phyloP scores from a whole-genome alignment of 2,888 invertebrate genomes.

The Branchipolynoe longqiensis region DNA sequence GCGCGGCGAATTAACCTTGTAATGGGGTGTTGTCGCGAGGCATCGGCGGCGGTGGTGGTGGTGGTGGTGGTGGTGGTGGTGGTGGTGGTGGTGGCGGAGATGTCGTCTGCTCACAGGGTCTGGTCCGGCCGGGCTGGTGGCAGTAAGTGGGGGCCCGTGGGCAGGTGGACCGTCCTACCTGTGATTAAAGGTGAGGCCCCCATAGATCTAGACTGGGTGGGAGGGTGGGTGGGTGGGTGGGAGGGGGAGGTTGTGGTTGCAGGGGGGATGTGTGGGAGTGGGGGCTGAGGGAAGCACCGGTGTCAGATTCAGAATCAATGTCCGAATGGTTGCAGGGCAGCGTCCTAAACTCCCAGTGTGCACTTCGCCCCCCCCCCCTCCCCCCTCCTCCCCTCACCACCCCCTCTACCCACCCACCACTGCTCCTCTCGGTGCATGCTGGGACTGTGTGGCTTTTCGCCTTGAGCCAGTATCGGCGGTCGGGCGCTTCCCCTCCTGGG shows the following conservation, averaged over 20 bases:
- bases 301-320: too few species aligned
- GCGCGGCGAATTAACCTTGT: neutral
- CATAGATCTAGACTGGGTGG: too few species aligned
- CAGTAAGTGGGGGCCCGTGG: too few species aligned
- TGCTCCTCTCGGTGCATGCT: neutral
- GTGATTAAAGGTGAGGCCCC: too few species aligned
- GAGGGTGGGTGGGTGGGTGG: too few species aligned
- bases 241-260: too few species aligned
- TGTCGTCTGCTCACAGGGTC: neutral
- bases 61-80: neutral
- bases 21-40: neutral
- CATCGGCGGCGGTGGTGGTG: neutral
- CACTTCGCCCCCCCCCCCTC: too few species aligned
- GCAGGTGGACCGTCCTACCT: too few species aligned
- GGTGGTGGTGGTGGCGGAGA: constrained; percentile 4
- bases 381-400: too few species aligned
- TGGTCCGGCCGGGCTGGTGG: neutral
- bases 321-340: too few species aligned
- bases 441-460: neutral
- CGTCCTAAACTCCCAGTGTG: too few species aligned
- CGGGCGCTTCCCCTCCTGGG: neutral
- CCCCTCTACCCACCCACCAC: neutral
- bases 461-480: neutral
- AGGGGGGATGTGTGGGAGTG: neutral
- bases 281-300: neutral